These are phyloP conservation scores for Diprion similis DNA, from an alignment of 1,140 invertebrate species.

Conservation along the genomic window DNA sequence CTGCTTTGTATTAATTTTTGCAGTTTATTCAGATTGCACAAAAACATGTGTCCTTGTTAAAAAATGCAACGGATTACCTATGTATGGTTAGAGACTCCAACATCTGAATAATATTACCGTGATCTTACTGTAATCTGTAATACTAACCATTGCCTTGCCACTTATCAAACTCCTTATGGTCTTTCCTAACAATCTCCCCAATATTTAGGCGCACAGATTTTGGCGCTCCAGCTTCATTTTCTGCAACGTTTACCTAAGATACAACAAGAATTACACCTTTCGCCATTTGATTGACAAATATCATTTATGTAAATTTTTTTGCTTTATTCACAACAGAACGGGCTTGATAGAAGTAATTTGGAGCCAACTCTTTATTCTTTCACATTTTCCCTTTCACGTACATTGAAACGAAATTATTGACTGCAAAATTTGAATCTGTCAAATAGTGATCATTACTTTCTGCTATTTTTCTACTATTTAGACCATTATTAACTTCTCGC, in stretches of 20 bases:
- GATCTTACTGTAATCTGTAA: neutral
- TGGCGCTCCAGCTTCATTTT: neutral
- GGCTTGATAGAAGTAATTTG: too few relatives aligned
- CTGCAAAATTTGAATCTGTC: too few relatives aligned
- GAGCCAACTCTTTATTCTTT: conserved; percentile 4
- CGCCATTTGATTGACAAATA: conserved; percentile 41
- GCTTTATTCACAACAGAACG: conserved; percentile 9
- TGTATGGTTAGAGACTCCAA: too few relatives aligned
- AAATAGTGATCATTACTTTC: too few relatives aligned
- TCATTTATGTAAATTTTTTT: conserved; percentile 17
- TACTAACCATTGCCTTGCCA: conserved; percentile 26
- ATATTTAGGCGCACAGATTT: conserved; percentile 31
- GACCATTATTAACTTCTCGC: too few relatives aligned
- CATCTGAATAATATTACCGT: neutral
- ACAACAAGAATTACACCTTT: conserved; percentile 34
- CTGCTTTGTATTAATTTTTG: too few relatives aligned
- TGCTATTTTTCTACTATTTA: too few relatives aligned
- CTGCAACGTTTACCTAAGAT: conserved; percentile 13
- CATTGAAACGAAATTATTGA: too few relatives aligned
- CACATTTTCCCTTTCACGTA: neutral
- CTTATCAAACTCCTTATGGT: conserved; percentile 46
- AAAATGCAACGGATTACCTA: too few relatives aligned
- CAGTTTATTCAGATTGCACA: too few relatives aligned
- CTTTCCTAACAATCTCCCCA: conserved; percentile 39
- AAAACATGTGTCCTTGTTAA: too few relatives aligned